Percentiles rank a stretch among this genome's conserved stretches.
Conservation (phyloP, 1,140 invertebrate genomes). For the Penaeus japonicus region DNA sequence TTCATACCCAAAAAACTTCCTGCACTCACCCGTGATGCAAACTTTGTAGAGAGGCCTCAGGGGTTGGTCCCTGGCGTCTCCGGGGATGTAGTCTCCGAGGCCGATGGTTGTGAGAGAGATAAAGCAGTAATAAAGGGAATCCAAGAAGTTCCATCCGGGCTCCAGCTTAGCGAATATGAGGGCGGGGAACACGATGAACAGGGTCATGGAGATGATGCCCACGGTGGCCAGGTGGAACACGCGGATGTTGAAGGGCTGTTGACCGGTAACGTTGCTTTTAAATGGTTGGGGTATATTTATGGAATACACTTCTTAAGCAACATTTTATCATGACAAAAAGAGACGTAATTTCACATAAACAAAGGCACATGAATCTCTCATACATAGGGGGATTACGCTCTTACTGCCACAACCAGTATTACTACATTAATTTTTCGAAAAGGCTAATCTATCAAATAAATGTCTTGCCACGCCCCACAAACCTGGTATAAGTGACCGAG, state of each 20-base stretch:
- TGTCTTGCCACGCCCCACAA: not conserved
- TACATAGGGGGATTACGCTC: too few species aligned
- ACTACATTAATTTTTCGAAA: not conserved
- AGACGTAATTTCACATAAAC: too few species aligned
- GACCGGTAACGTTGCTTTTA: not conserved
- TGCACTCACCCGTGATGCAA: slow-evolving; percentile 75
- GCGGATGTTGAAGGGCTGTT: slow-evolving; percentile 76
- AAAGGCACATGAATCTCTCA: too few species aligned
- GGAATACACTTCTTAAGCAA: too few species aligned
- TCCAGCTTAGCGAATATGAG: slow-evolving; percentile 79
- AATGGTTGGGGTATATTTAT: too few species aligned
- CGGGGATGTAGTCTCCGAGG: slow-evolving; percentile 86
- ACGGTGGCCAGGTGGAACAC: slow-evolving; percentile 77
- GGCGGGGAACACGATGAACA: slow-evolving; percentile 80
- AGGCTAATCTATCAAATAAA: too few species aligned
- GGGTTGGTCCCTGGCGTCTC: slow-evolving; percentile 76
- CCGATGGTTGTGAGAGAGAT: slow-evolving; percentile 88
- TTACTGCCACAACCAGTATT: not conserved
- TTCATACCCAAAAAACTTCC: too few species aligned
- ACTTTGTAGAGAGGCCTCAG: slow-evolving; percentile 83
- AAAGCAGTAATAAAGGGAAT: slow-evolving; percentile 89
- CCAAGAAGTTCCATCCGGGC: slow-evolving; percentile 82
- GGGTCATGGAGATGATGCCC: slow-evolving; percentile 65
- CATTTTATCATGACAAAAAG: too few species aligned
- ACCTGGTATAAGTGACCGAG: slow-evolving; percentile 72